These are phyloP conservation scores for Hycleus phaleratus DNA, from an alignment of 1,140 invertebrate species.

Conservation along the genomic window DNA sequence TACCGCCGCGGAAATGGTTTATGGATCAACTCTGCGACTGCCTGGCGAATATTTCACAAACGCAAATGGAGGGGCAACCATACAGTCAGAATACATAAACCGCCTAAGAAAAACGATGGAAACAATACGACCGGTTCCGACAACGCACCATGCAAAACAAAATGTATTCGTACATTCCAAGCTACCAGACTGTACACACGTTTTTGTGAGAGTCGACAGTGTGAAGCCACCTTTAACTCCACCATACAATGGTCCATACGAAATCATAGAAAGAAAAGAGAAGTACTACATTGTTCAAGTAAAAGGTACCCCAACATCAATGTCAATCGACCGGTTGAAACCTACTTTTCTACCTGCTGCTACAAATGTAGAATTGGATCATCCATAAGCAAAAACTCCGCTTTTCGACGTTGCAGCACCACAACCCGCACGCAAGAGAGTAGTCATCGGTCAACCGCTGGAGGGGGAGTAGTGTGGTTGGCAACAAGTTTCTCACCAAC, in stretches of 20 bases:
- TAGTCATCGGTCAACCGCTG: no score
- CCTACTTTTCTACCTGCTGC: no score
- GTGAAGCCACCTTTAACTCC: constrained; percentile 26
- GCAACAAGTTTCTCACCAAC: not conserved
- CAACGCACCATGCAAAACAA: constrained; percentile 18
- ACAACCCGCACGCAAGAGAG: no score
- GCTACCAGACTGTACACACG: constrained; percentile 26
- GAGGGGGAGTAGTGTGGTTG: no score
- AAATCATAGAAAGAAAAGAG: constrained; percentile 23
- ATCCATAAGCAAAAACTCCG: no score
- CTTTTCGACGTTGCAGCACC: no score
- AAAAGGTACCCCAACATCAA: constrained; percentile 8
- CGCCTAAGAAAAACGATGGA: not conserved
- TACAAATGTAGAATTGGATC: no score
- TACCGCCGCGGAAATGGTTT: constrained; percentile 36
- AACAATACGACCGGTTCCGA: not conserved
- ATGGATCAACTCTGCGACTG: constrained; percentile 33
- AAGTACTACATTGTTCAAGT: not conserved
- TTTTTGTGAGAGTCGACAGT: constrained; percentile 37
- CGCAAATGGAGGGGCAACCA: not conserved
- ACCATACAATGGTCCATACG: constrained; percentile 39
- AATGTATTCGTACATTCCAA: constrained; percentile 26
- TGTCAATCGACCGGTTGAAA: no score
- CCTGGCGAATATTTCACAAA: constrained; percentile 36
- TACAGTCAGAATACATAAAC: not conserved